Evolutionary conservation across 2,113 vertebrate genomes (phyloP).

Genomic region (Rhinoderma darwinii): DNA sequence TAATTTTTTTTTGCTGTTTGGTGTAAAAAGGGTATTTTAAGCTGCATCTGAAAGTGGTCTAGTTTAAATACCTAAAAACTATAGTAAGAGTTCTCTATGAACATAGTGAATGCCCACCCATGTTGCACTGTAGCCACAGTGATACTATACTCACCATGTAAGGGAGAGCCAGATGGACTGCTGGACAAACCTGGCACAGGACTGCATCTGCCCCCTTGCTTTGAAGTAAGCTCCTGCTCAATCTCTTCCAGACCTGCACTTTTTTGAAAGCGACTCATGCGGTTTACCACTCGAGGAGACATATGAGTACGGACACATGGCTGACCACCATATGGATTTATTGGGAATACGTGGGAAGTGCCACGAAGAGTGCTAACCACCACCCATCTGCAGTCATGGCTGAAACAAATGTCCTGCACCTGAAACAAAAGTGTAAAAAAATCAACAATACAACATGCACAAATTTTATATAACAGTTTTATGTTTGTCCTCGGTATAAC

Average conservation of each 20-base stretch:
- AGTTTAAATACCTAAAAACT: conserved; percentile 33
- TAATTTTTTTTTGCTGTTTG: conserved; percentile 45
- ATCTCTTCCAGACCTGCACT: conserved; percentile 97
- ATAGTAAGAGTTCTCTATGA: not conserved
- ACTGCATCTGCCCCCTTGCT: conserved; percentile 89
- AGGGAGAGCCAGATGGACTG: conserved; percentile 93
- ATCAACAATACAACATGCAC: no score
- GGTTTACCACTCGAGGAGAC: conserved; percentile 95
- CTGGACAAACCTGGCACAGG: conserved; percentile 93
- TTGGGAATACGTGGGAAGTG: conserved; percentile 94
- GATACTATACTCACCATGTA: conserved; percentile 83
- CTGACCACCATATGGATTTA: conserved; percentile 93
- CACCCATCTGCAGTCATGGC: conserved; percentile 97
- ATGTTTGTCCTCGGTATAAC: no score
- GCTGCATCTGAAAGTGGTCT: conserved; percentile 39
- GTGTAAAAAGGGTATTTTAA: conserved; percentile 12
- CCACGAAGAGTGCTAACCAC: conserved; percentile 95
- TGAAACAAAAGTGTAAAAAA: conserved; percentile 61
- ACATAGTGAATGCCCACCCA: conserved; percentile 32
- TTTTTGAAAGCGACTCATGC: conserved; percentile 98
- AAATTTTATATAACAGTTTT: no score
- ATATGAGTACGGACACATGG: conserved; percentile 95
- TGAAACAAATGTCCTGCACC: conserved; percentile 99
- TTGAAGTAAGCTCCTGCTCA: conserved; percentile 90
- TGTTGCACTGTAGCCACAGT: conserved; percentile 27